Percentiles rank a stretch among this genome's conserved stretches.
Conservation (phyloP, 2,113 vertebrate species). For the Nanger granti region DNA sequence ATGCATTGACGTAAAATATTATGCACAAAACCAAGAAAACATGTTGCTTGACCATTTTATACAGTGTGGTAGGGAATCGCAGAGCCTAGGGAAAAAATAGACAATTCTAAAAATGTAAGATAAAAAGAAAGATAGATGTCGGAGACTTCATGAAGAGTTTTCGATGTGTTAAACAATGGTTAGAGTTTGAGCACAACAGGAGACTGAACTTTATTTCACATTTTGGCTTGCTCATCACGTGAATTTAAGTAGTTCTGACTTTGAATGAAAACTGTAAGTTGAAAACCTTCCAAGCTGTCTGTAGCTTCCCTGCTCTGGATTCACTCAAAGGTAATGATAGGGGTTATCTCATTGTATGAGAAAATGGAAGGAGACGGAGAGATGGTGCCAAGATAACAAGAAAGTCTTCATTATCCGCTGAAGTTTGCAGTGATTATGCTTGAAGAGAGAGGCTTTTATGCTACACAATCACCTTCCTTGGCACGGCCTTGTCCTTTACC, state of each 20-base stretch:
- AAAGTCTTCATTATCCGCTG: conserved; percentile 30
- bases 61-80: neutral
- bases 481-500: neutral
- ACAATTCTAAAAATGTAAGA: neutral
- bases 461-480: neutral
- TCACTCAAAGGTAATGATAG: conserved; percentile 4
- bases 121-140: neutral
- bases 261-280: conserved; percentile 16
- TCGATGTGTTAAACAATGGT: neutral
- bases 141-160: neutral
- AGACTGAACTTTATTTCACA: conserved; percentile 24
- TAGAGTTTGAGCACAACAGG: neutral
- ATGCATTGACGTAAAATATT: neutral
- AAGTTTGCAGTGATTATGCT: conserved; percentile 48
- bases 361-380: conserved; percentile 31
- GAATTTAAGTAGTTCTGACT: neutral
- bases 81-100: neutral
- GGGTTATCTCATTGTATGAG: neutral
- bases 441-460: conserved; percentile 29
- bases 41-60: neutral
- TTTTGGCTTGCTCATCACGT: conserved; percentile 20
- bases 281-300: neutral
- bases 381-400: conserved; percentile 10
- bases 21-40: neutral
- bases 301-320: neutral